phyloP scores from a whole-genome alignment of 2,888 invertebrate species.

The Drosophila rellima region DNA sequence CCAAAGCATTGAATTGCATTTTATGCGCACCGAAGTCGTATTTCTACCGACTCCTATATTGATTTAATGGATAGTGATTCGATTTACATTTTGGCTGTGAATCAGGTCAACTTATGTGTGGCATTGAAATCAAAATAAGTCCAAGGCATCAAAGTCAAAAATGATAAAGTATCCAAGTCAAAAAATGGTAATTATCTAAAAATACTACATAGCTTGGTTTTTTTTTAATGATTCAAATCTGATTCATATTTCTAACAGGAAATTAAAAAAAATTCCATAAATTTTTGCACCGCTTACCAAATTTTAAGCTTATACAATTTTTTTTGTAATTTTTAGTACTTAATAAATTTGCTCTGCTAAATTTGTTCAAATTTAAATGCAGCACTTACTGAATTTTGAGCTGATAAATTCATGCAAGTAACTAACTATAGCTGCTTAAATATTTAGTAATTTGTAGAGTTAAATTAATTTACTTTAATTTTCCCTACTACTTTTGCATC shows the following conservation, averaged over 20 bases:
- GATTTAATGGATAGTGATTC: slow-evolving; percentile 46
- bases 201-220: background rate
- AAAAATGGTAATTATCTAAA: background rate
- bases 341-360: no score
- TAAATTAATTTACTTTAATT: no score
- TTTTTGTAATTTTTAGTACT: no score
- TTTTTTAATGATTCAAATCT: no score
- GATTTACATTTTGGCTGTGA: slow-evolving; percentile 10
- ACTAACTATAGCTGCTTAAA: no score
- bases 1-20: slow-evolving; percentile 48
- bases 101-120: background rate
- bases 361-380: no score
- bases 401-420: no score
- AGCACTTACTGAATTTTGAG: no score
- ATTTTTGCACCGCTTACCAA: no score
- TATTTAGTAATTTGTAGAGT: no score
- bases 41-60: slow-evolving; percentile 29
- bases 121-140: background rate
- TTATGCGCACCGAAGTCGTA: slow-evolving; percentile 34
- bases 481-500: background rate
- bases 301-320: no score
- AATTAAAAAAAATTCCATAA: no score
- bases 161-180: background rate
- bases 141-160: background rate
- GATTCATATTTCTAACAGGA: background rate